Evolutionary conservation across 2,888 invertebrate species (phyloP).

Genomic region (Sphecodes monilicornis): DNA sequence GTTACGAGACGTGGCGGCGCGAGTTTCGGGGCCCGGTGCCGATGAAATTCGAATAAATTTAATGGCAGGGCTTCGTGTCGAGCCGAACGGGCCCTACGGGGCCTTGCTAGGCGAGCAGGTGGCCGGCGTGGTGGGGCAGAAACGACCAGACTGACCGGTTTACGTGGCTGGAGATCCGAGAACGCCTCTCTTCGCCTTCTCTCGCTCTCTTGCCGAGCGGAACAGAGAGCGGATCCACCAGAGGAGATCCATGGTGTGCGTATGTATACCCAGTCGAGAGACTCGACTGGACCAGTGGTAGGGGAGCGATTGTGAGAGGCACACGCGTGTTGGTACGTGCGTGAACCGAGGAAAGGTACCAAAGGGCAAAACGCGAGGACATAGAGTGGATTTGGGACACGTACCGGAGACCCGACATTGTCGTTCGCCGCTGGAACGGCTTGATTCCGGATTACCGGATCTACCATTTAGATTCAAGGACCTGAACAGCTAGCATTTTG

Average conservation of each 20-base stretch:
- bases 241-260: constrained; percentile 36
- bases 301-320: constrained; percentile 44
- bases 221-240: constrained; percentile 16
- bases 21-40: constrained; percentile 74
- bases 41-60: constrained; percentile 82
- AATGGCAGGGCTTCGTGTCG: constrained; percentile 77
- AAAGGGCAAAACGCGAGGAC: constrained; percentile 51
- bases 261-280: constrained; percentile 31
- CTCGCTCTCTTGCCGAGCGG: constrained; percentile 18
- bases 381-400: constrained; percentile 49
- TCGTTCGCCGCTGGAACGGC: background rate
- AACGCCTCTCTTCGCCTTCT: constrained; percentile 64
- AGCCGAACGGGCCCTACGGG: constrained; percentile 71
- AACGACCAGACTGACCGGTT: constrained; percentile 84
- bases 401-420: constrained; percentile 10
- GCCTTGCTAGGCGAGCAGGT: constrained; percentile 78
- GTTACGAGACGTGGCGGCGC: constrained; percentile 28
- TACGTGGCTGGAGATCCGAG: constrained; percentile 79
- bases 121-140: constrained; percentile 77
- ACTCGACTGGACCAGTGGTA: constrained; percentile 22
- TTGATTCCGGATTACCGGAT: background rate
- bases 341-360: constrained; percentile 39
- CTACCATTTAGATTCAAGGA: background rate
- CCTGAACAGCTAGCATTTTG: background rate
- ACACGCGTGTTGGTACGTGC: constrained; percentile 37